phyloP scores from a whole-genome alignment of 2,888 invertebrate species.

The Pterostichus niger region DNA sequence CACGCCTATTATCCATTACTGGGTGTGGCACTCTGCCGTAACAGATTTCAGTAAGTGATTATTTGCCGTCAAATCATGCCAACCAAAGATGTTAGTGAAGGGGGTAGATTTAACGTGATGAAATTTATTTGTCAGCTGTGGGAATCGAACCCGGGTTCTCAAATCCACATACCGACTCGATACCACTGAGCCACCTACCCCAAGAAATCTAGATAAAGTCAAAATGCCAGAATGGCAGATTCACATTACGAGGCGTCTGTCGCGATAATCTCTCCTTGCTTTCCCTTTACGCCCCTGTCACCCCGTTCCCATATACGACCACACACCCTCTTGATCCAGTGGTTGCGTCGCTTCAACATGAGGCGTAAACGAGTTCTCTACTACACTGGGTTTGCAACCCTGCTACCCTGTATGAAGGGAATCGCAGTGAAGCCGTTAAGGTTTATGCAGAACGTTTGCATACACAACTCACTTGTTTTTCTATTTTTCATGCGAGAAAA shows the following conservation, averaged over 20 bases:
- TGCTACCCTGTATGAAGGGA: neutral
- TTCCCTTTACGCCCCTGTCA: neutral
- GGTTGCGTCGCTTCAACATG: neutral
- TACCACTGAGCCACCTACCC: too few relatives aligned
- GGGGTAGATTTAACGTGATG: too few relatives aligned
- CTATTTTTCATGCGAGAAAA: conserved; percentile 35
- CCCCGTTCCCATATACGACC: neutral
- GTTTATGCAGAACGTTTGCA: conserved; percentile 57
- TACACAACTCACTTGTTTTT: conserved; percentile 53
- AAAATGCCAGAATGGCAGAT: neutral
- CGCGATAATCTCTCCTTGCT: conserved; percentile 20
- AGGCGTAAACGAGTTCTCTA: neutral
- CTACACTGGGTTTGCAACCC: neutral
- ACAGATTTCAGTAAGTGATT: too few relatives aligned
- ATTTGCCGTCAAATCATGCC: too few relatives aligned
- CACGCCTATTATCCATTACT: too few relatives aligned
- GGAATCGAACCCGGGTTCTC: too few relatives aligned
- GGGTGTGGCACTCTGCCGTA: too few relatives aligned
- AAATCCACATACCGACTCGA: too few relatives aligned
- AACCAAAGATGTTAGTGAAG: too few relatives aligned
- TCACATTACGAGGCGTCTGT: conserved; percentile 20
- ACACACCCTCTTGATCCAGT: conserved; percentile 45
- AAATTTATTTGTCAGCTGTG: too few relatives aligned
- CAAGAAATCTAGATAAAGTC: too few relatives aligned
- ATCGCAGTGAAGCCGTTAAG: neutral